phyloP scores from a whole-genome alignment of 2,888 invertebrate genomes.

The Bugula neritina region DNA sequence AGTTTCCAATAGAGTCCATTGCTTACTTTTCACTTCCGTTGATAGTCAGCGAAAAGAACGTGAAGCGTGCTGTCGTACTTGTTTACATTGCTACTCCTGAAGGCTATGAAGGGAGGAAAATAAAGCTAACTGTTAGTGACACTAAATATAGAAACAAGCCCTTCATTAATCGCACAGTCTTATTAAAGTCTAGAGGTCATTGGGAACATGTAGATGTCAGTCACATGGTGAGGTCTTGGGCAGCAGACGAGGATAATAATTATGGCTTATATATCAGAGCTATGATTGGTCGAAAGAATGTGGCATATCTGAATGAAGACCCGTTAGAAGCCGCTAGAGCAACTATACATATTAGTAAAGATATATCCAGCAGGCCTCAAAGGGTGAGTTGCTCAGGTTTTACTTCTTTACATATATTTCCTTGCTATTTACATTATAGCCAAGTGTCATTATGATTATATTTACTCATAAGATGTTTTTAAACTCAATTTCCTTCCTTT shows the following conservation, averaged over 20 bases:
- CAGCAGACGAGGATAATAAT: not conserved
- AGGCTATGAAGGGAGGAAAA: not conserved
- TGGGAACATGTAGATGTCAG: constrained; percentile 21
- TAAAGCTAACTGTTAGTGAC: not conserved
- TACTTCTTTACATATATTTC: too few relatives aligned
- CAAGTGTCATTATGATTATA: too few relatives aligned
- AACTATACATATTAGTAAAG: not conserved
- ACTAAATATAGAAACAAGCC: constrained; percentile 16
- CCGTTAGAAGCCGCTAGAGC: not conserved
- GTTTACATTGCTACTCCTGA: constrained; percentile 10
- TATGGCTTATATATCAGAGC: constrained; percentile 4
- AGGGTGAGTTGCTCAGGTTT: constrained; percentile 6
- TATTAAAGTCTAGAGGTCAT: not conserved
- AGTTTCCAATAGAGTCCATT: constrained; percentile 5
- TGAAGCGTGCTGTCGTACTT: not conserved
- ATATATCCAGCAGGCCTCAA: not conserved
- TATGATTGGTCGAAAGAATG: not conserved
- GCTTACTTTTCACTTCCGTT: constrained; percentile 5
- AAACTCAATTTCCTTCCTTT: too few relatives aligned
- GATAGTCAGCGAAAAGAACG: constrained; percentile 9
- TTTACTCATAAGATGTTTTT: too few relatives aligned
- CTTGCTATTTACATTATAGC: too few relatives aligned
- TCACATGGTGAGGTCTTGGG: not conserved
- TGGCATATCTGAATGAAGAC: constrained; percentile 13
- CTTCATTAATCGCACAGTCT: constrained; percentile 2